Conservation (phyloP, 2,113 vertebrate species). For the Taurulus bubalis region DNA sequence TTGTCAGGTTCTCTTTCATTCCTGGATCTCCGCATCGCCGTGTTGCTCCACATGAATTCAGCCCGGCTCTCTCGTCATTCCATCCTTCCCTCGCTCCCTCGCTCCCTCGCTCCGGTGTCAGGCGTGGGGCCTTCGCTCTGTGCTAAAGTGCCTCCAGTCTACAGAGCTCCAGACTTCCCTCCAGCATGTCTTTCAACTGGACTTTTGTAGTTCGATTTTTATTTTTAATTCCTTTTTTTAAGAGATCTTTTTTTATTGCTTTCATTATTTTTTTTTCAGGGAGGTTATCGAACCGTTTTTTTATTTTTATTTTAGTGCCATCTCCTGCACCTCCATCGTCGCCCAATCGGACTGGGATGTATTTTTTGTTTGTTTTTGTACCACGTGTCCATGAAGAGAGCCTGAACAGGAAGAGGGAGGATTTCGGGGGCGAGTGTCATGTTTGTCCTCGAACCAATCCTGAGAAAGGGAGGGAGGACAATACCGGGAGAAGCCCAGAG, state of each 20-base stretch:
- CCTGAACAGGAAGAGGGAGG: constrained; percentile 40
- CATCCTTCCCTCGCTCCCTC: constrained; percentile 37
- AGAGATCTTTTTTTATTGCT: constrained; percentile 57
- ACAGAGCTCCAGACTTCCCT: constrained; percentile 82
- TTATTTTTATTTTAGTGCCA: constrained; percentile 45
- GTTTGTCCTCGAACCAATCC: constrained; percentile 49
- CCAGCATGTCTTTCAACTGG: constrained; percentile 77
- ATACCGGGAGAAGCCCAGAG: constrained; percentile 45
- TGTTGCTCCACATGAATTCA: constrained; percentile 63
- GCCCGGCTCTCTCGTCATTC: constrained; percentile 61
- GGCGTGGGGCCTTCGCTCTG: constrained; percentile 79
- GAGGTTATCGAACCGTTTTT: constrained; percentile 65
- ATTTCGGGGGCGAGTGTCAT: constrained; percentile 23
- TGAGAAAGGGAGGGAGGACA: constrained; percentile 11
- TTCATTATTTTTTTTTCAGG: constrained; percentile 65
- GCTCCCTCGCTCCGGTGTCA: constrained; percentile 56
- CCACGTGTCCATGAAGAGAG: constrained; percentile 42
- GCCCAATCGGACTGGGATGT: constrained; percentile 22
- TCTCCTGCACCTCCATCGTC: constrained; percentile 50
- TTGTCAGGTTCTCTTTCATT: constrained; percentile 77
- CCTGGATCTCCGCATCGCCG: constrained; percentile 52
- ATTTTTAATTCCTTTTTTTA: constrained; percentile 62
- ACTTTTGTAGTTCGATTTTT: constrained; percentile 58
- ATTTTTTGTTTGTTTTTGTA: not conserved
- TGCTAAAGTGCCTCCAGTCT: constrained; percentile 81